Evolutionary conservation across 2,888 invertebrate species (phyloP).

Genomic region (Phrixothrix hirtus): DNA sequence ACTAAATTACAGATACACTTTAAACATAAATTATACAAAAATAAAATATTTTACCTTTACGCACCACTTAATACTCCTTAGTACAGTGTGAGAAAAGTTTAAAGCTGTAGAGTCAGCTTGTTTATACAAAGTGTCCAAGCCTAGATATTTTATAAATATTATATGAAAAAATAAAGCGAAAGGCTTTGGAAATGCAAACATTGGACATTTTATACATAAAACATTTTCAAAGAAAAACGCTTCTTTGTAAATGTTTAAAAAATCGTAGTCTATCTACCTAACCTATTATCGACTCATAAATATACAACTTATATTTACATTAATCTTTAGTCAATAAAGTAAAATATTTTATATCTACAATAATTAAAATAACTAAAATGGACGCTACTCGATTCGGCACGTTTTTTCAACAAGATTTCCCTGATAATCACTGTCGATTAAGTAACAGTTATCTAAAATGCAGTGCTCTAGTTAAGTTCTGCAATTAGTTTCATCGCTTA

Average conservation of each 20-base stretch:
- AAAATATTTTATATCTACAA: constrained; percentile 32
- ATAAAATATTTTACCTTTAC: constrained; percentile 26
- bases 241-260: constrained; percentile 19
- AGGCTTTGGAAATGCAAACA: constrained; percentile 31
- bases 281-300: constrained; percentile 28
- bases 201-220: constrained; percentile 21
- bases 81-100: constrained; percentile 7
- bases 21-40: constrained; percentile 23
- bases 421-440: background rate
- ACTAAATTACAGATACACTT: constrained; percentile 12
- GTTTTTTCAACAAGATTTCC: constrained; percentile 11
- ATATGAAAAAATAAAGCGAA: constrained; percentile 16
- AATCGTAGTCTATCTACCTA: constrained; percentile 25
- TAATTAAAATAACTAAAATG: constrained; percentile 33
- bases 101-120: too few relatives aligned
- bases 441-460: too few relatives aligned
- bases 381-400: constrained; percentile 29
- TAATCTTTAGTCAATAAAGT: constrained; percentile 28
- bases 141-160: constrained; percentile 8
- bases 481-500: background rate
- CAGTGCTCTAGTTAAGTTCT: too few relatives aligned
- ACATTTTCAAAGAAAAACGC: constrained; percentile 18
- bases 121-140: too few relatives aligned
- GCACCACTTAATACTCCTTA: constrained; percentile 11
- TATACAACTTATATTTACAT: constrained; percentile 24